Percentiles rank a stretch among this genome's conserved stretches.
Conservation (phyloP, 2,888 invertebrate species). For the Melanotus villosus region DNA sequence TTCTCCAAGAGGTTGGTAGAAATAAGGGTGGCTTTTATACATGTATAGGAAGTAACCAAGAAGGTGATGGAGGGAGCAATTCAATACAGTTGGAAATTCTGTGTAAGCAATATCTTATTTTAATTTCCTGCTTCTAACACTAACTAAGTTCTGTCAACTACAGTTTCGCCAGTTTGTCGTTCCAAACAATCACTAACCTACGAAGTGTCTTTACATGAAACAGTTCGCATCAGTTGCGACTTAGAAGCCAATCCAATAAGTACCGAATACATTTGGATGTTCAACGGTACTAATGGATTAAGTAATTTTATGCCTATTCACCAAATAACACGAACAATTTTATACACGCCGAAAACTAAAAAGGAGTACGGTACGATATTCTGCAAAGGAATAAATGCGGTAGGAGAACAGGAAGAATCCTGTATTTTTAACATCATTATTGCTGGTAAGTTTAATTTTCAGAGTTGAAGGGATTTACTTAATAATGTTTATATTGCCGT, state of each 20-base stretch:
- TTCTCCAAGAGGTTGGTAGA: conserved; percentile 86
- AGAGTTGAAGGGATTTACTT: not conserved
- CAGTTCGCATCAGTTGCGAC: conserved; percentile 83
- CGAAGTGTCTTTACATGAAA: conserved; percentile 86
- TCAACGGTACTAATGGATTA: conserved; percentile 89
- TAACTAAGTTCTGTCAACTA: conserved; percentile 39
- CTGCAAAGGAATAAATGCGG: conserved; percentile 80
- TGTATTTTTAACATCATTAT: conserved; percentile 83
- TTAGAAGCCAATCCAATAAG: conserved; percentile 89
- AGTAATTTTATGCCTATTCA: conserved; percentile 74
- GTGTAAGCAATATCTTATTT: conserved; percentile 75
- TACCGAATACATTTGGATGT: conserved; percentile 88
- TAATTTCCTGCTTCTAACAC: not conserved
- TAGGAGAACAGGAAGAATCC: conserved; percentile 80
- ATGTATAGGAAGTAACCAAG: conserved; percentile 88
- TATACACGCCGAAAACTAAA: conserved; percentile 82
- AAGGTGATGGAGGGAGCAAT: conserved; percentile 91
- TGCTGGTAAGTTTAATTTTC: conserved; percentile 72
- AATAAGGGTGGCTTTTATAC: conserved; percentile 86
- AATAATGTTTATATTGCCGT: not conserved
- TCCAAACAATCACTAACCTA: conserved; percentile 82
- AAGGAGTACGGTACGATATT: conserved; percentile 83
- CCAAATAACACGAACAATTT: conserved; percentile 76
- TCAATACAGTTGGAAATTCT: conserved; percentile 86
- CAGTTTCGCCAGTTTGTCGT: conserved; percentile 89